phyloP scores from a whole-genome alignment of 2,113 vertebrate species.

The Gallinago undulata region DNA sequence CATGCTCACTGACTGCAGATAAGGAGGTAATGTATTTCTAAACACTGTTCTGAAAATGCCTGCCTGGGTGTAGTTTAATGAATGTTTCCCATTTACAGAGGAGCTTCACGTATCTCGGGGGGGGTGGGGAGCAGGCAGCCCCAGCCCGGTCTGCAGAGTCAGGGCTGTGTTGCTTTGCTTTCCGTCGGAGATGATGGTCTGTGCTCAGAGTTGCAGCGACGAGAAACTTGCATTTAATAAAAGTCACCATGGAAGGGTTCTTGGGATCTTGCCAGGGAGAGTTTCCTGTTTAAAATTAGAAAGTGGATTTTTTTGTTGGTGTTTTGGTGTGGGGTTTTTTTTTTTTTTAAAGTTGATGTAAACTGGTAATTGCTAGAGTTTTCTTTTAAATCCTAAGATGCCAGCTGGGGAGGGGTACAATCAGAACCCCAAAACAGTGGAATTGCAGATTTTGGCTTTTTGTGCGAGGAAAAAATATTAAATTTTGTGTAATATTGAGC shows the following conservation, averaged over 20 bases:
- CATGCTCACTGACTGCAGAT: not conserved
- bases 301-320: not conserved
- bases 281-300: slow-evolving; percentile 53
- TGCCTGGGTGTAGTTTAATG: not conserved
- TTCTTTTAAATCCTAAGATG: not conserved
- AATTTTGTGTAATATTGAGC: not conserved
- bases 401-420: not conserved
- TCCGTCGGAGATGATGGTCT: not conserved
- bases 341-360: not conserved
- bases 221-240: not conserved
- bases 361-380: slow-evolving; percentile 8
- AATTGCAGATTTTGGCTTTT: not conserved
- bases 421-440: not conserved
- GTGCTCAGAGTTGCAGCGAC: not conserved
- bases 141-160: not conserved
- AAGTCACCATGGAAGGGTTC: not conserved
- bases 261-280: slow-evolving; percentile 37
- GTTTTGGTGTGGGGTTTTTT: not conserved
- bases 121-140: not conserved
- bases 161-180: not conserved
- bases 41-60: not conserved
- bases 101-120: accelerated
- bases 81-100: not conserved
- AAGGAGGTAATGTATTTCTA: not conserved
- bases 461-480: not conserved